phyloP scores from a whole-genome alignment of 2,113 vertebrate species.

The Vulpes vulpes region DNA sequence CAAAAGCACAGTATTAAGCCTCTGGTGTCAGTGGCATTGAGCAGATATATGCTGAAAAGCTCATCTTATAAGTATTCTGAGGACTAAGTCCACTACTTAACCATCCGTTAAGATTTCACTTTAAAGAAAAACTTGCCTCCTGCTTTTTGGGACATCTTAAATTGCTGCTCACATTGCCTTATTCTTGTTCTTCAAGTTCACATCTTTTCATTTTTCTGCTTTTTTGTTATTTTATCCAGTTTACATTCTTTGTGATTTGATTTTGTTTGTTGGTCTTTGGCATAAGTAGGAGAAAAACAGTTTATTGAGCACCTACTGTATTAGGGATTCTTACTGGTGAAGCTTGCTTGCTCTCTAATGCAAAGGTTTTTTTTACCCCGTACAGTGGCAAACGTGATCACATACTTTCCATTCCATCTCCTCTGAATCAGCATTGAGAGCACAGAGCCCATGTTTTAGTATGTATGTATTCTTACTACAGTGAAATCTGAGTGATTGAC shows the following conservation, averaged over 20 bases:
- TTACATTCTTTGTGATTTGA: constrained; percentile 44
- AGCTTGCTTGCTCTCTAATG: constrained; percentile 18
- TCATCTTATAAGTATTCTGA: constrained; percentile 67
- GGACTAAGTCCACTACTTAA: constrained; percentile 49
- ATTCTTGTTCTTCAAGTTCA: constrained; percentile 40
- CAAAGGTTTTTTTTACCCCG: constrained; percentile 15
- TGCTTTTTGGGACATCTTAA: constrained; percentile 58
- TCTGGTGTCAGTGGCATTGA: constrained; percentile 41
- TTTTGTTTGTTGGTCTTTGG: constrained; percentile 54
- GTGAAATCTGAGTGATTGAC: constrained; percentile 38
- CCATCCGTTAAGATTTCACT: constrained; percentile 62
- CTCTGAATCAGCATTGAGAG: constrained; percentile 7
- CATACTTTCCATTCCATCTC: neutral
- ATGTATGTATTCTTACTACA: constrained; percentile 2
- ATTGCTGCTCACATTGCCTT: constrained; percentile 9
- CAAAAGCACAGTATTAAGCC: neutral
- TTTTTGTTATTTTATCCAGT: neutral
- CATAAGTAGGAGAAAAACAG: neutral
- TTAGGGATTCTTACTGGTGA: neutral
- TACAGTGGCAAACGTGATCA: neutral
- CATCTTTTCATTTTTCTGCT: constrained; percentile 48
- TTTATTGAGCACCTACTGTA: neutral
- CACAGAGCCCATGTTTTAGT: neutral
- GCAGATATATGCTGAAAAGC: constrained; percentile 61
- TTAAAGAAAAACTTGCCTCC: constrained; percentile 63